Evolutionary conservation across 1,140 invertebrate species (phyloP), one percentile per base, ranked within the genome.

Genomic region (Drosophila ficusphila): DNA sequence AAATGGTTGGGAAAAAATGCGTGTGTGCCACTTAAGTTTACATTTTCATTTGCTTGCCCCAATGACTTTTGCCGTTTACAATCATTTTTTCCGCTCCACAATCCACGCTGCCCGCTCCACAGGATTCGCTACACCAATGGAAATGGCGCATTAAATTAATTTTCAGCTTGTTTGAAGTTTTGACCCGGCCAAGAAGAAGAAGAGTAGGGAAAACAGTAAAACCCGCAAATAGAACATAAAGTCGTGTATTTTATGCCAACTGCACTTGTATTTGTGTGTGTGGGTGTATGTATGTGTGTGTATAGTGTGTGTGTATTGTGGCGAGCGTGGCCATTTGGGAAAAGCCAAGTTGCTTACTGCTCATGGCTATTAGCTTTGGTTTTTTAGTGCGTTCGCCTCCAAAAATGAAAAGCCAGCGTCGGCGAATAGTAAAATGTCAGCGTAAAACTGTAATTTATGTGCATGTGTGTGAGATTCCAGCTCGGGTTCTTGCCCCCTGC

Each of bases 371-470:
- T 88, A 88, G 77, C 82, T 86, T 86, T 75, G 69, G 47, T 64
- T 88, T 88, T 88, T 86, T 86, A 86, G 77, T 86, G 72, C 82
- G 52, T 72, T 61, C 38, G 46, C 72, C 46, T 53, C 58, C 62
- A 67, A 88, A 86, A 79, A 76, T 86, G 76, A 86, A 85, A 86
- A 73, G 81, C 53, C 81, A 86, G 72, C 61, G 72, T 62, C 58
- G 62, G 73, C 51, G 70, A 88, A 86, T 86, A 86, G 82, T 86
- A 88, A 86, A 86, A 88, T 86, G 82, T 86, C 82, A 88, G 82
- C 82, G 82, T 88, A 88, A 86, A 82, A 88, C 52, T 88, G 82
- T 86, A 86, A 86, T 86, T 88, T 86, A 88, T 86, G 82, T 82
- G 74, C 83, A 70, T 82, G 82, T 88, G 77, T 76, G 73, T n/a